These are phyloP conservation scores for Lasioglossum oenotherae DNA, from an alignment of 2,888 invertebrate species.

Conservation along the genomic window DNA sequence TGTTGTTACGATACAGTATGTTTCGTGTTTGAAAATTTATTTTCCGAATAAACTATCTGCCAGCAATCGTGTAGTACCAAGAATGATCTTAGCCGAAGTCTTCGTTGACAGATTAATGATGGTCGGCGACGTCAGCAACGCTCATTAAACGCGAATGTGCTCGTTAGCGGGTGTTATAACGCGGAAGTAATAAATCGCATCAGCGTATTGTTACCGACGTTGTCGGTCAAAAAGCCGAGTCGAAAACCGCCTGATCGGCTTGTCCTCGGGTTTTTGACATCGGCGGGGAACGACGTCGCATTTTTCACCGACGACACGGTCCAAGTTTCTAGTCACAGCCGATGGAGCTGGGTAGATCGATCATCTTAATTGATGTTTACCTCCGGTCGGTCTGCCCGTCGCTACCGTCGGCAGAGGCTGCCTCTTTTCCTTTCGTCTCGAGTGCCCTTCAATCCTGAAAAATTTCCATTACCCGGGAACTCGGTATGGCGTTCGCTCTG, in stretches of 20 bases:
- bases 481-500: not conserved
- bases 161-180: slow-evolving; percentile 8
- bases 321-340: slow-evolving; percentile 16
- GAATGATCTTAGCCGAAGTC: slow-evolving; percentile 1
- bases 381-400: not conserved
- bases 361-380: slow-evolving; percentile 31
- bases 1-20: not conserved
- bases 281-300: not conserved
- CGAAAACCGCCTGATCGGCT: not conserved
- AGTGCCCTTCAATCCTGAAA: slow-evolving; percentile 13
- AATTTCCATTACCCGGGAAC: slow-evolving; percentile 9
- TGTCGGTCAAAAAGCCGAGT: not conserved
- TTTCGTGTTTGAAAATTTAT: not conserved
- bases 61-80: not conserved
- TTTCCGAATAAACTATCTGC: not conserved
- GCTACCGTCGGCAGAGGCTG: not conserved
- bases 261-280: not conserved
- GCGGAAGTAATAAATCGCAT: slow-evolving; percentile 9
- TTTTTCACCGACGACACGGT: slow-evolving; percentile 6
- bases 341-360: slow-evolving; percentile 71
- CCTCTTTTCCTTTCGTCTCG: not conserved
- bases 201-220: slow-evolving; percentile 1
- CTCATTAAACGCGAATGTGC: slow-evolving; percentile 3
- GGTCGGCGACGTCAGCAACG: not conserved
- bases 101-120: slow-evolving; percentile 6